phyloP scores from a whole-genome alignment of 2,888 invertebrate genomes.

The Chalcosyrphus nemorum region DNA sequence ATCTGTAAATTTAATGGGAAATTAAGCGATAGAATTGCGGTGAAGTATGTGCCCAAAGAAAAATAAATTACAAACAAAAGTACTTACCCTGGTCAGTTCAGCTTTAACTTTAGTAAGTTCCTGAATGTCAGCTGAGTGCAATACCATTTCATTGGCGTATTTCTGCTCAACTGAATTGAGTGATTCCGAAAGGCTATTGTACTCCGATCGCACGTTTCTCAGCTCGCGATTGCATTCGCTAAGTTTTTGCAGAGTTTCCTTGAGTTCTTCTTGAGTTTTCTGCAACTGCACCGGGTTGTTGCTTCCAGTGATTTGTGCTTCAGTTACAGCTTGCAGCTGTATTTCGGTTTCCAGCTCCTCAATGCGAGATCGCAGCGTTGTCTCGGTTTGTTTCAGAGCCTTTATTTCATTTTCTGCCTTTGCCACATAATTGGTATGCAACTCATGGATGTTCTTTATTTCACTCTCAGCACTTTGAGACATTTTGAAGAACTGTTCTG shows the following conservation, averaged over 20 bases:
- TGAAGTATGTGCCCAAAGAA: no score
- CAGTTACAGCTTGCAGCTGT: slow-evolving; percentile 85
- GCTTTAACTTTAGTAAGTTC: slow-evolving; percentile 86
- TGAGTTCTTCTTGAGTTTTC: slow-evolving; percentile 85
- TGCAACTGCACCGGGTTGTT: slow-evolving; percentile 83
- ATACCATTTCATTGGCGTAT: slow-evolving; percentile 90
- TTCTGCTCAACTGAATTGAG: slow-evolving; percentile 89
- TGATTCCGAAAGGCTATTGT: slow-evolving; percentile 85
- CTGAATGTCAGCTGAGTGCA: slow-evolving; percentile 90
- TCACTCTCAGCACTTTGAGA: slow-evolving; percentile 92
- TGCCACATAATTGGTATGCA: slow-evolving; percentile 84
- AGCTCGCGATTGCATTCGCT: slow-evolving; percentile 85
- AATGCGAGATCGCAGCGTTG: slow-evolving; percentile 85
- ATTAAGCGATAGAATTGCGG: no score
- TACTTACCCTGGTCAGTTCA: slow-evolving; percentile 84
- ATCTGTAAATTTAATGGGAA: slow-evolving; percentile 78
- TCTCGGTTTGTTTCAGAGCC: slow-evolving; percentile 80
- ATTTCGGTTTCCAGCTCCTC: slow-evolving; percentile 88
- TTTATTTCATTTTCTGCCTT: slow-evolving; percentile 85
- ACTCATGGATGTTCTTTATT: slow-evolving; percentile 85
- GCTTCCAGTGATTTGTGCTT: slow-evolving; percentile 84
- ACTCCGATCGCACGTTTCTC: slow-evolving; percentile 85
- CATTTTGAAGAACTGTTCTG: slow-evolving; percentile 92
- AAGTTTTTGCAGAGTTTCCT: slow-evolving; percentile 84
- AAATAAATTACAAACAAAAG: no score